Evolutionary conservation across 2,797 vertebrate genomes (phyloP), one percentile per base, ranked within the genome.

Genomic region (Hafferia zeledoni): DNA sequence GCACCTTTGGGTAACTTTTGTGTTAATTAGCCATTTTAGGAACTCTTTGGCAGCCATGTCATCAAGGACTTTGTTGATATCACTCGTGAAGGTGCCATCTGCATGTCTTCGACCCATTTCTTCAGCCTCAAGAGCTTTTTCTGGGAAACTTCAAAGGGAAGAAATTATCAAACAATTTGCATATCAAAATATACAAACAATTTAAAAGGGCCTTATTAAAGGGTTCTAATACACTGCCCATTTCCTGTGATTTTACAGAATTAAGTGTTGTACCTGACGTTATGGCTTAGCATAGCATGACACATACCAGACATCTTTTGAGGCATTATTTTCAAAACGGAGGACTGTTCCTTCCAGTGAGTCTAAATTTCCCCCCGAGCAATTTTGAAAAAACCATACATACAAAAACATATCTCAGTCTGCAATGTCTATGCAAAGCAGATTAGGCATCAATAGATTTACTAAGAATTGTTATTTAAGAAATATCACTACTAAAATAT

Each of bases 1-100:
- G 96, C 93, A 98, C 98, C 98, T 98, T 95, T 98, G 97, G 74
- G 97, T 98, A 95, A 98, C 97, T 96, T 99, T 99, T 82, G 98
- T 98, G 95, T 98, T 98, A 98, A 99, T 99, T 97, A 99, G 97
- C 99, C 99, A 99, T 75, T 99, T 98, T 97, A 99, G 98, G 96
- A 99, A 99, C 91, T 99, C 99, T 95, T 99, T 98, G 77, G 99
- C 98, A 35, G 99, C 99, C 95, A 99, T 98, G 94, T 98, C 98
- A 97, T 99, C 99, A 88, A 99, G 98, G 95, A 99, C 98, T 84
- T 99, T 99, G 98, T 98, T 99, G 96, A 99, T 98, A 67, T 99
- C 99, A 60, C 99, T 99, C 30, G 99, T 99, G 98, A 99, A 99
- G 96, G 98, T 99, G 50, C 99, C 99, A 37, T 99, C 99, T 14